A percentile compares a stretch with the other conserved stretches of the same genome.
phyloP scores from a whole-genome alignment of 2,113 vertebrate genomes.

The Synodontis membranacea region DNA sequence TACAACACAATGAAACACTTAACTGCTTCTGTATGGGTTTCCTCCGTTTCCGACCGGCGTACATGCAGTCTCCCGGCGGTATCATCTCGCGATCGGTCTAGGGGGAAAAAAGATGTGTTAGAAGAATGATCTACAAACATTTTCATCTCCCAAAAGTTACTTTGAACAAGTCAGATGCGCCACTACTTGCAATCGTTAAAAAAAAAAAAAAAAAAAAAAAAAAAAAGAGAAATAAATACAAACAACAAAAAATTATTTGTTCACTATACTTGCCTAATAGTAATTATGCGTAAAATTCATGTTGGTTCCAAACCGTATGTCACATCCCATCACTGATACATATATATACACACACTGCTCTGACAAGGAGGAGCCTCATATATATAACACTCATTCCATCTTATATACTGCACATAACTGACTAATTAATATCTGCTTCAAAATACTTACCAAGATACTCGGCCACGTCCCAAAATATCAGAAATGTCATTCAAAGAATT shows the following conservation, averaged over 20 bases:
- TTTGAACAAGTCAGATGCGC: background rate
- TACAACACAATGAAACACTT: constrained; percentile 62
- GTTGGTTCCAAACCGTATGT: too few relatives aligned
- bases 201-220: too few relatives aligned
- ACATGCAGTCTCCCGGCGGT: constrained; percentile 90
- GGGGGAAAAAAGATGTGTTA: constrained; percentile 75
- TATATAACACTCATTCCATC: background rate
- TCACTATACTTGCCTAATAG: too few relatives aligned
- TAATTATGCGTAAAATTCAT: too few relatives aligned
- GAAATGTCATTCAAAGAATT: constrained; percentile 62
- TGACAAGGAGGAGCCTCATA: background rate
- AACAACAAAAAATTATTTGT: too few relatives aligned
- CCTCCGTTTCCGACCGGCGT: constrained; percentile 91
- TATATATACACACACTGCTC: background rate
- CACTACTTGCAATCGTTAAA: background rate
- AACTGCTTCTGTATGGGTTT: constrained; percentile 96
- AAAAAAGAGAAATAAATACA: too few relatives aligned
- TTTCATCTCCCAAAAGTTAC: background rate
- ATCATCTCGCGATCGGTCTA: constrained; percentile 83
- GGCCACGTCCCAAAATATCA: constrained; percentile 67
- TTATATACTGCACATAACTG: background rate
- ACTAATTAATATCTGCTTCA: background rate
- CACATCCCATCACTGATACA: too few relatives aligned
- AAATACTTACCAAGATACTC: constrained; percentile 63
- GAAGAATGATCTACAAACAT: constrained; percentile 35